Conservation (phyloP, 2,888 invertebrate genomes). For the Drosophila subquinaria region DNA sequence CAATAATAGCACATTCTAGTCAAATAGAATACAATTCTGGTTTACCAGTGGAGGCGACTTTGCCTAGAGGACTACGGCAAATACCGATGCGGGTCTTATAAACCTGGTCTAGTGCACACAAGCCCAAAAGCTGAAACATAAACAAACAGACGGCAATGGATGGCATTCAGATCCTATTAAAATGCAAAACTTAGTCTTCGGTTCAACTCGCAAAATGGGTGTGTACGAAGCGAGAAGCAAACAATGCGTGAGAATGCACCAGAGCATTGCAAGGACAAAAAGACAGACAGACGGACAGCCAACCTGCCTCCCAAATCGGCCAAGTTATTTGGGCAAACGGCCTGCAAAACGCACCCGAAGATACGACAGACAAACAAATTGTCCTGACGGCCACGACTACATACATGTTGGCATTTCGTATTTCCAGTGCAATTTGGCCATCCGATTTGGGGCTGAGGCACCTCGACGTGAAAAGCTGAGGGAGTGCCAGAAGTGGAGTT, state of each 20-base stretch:
- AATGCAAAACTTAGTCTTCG: conserved; percentile 65
- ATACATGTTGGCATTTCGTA: conserved; percentile 48
- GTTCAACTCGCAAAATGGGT: background rate
- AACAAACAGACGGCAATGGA: conserved; percentile 43
- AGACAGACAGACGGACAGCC: background rate
- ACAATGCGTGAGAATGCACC: conserved; percentile 47
- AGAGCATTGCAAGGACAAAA: conserved; percentile 27
- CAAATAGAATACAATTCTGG: background rate
- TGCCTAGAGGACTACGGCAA: conserved; percentile 1
- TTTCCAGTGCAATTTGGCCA: conserved; percentile 43
- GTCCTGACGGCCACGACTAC: conserved; percentile 16
- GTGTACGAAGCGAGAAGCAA: background rate
- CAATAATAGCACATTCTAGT: conserved; percentile 6
- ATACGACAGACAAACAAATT: conserved; percentile 45
- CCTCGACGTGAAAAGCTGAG: conserved; percentile 1
- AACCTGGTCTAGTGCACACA: conserved; percentile 1
- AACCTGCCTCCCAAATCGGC: background rate
- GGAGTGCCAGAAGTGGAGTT: background rate
- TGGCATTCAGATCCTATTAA: conserved; percentile 65
- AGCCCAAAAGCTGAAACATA: conserved; percentile 20
- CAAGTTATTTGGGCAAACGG: conserved; percentile 26
- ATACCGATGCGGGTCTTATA: conserved; percentile 9
- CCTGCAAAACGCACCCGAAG: conserved; percentile 35
- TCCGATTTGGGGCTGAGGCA: background rate
- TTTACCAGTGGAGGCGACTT: conserved; percentile 16